A percentile compares a stretch with the other conserved stretches of the same genome.
Conservation (phyloP, 1,140 invertebrate genomes). For the Spodoptera frugiperda region DNA sequence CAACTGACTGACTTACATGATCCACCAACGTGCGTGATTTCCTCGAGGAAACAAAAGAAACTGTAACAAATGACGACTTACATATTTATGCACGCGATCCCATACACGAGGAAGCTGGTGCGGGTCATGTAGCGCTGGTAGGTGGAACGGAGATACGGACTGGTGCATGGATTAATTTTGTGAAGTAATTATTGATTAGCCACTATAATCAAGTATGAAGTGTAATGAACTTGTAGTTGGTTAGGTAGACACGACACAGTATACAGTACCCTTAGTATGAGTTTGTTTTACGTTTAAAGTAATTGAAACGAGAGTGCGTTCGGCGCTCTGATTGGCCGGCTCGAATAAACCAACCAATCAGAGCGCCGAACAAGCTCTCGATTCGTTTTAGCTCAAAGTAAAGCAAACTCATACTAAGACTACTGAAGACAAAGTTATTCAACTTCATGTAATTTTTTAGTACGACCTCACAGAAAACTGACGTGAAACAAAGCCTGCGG, state of each 20-base stretch:
- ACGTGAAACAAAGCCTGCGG: too few relatives aligned
- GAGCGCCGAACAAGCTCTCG: too few relatives aligned
- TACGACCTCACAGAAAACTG: too few relatives aligned
- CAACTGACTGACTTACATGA: neutral
- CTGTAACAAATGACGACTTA: conserved; percentile 11
- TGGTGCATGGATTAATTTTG: neutral
- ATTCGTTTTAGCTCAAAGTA: too few relatives aligned
- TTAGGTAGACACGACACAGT: neutral
- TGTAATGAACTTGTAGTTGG: neutral
- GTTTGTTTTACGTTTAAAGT: too few relatives aligned
- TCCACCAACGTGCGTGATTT: neutral
- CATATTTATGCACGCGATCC: conserved; percentile 25
- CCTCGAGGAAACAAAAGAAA: conserved; percentile 23
- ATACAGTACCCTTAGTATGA: too few relatives aligned
- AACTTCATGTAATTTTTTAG: neutral
- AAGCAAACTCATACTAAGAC: too few relatives aligned
- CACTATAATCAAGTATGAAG: neutral
- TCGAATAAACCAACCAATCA: too few relatives aligned
- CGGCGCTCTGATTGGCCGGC: too few relatives aligned
- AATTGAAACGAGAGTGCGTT: too few relatives aligned
- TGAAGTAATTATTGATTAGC: neutral
- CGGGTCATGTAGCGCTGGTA: neutral
- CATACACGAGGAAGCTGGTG: conserved; percentile 7
- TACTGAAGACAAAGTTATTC: neutral
- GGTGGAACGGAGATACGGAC: neutral